Conservation (phyloP, 2,113 vertebrate species). For the Dipodomys ordii region DNA sequence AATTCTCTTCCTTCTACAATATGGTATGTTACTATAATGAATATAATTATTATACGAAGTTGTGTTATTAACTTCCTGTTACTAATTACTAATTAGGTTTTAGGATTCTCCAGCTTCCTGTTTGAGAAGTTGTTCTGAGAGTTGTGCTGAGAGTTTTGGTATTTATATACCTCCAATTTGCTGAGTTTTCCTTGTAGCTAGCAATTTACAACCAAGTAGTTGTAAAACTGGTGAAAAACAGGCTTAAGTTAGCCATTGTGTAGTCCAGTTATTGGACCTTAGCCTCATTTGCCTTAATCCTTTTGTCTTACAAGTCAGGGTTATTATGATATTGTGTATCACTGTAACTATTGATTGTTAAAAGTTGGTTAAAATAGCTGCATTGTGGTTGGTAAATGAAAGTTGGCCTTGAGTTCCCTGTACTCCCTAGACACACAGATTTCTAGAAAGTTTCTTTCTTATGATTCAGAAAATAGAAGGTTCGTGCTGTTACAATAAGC, state of each 20-base stretch:
- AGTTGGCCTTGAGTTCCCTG: neutral
- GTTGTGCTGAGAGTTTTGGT: neutral
- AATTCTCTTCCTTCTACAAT: constrained; percentile 15
- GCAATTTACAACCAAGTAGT: neutral
- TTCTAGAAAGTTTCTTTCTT: constrained; percentile 30
- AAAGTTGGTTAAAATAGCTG: constrained; percentile 33
- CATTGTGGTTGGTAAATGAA: neutral
- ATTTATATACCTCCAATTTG: neutral
- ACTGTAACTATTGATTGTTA: neutral
- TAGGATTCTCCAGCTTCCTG: neutral
- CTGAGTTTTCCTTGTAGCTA: neutral
- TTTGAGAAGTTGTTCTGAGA: neutral
- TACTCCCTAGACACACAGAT: neutral
- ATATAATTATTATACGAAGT: constrained; percentile 22
- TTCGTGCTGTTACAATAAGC: neutral
- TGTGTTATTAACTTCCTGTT: constrained; percentile 17
- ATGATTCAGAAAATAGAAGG: neutral
- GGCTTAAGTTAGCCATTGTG: neutral
- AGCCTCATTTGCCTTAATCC: neutral
- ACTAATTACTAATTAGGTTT: constrained; percentile 29
- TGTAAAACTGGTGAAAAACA: neutral
- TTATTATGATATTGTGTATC: neutral
- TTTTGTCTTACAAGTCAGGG: neutral
- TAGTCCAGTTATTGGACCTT: neutral
- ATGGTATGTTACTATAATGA: constrained; percentile 39